Conservation (phyloP, 2,888 invertebrate genomes). For the Ernsta delagoae region DNA sequence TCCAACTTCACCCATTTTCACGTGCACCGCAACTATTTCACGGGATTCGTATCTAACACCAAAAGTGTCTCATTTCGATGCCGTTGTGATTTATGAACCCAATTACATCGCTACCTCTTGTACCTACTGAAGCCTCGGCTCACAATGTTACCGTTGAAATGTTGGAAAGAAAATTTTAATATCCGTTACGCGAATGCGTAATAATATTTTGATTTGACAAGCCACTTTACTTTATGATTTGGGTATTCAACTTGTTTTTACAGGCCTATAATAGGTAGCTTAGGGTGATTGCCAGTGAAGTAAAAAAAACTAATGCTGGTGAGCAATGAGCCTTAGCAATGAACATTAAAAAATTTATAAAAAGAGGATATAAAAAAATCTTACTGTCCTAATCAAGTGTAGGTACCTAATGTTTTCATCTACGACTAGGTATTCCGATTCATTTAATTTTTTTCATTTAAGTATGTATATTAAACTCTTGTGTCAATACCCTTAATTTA, state of each 20-base stretch:
- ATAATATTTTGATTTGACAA: slow-evolving; percentile 14
- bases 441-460: too few species aligned
- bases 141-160: slow-evolving; percentile 26
- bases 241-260: neutral
- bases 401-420: too few species aligned
- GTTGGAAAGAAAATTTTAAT: slow-evolving; percentile 39
- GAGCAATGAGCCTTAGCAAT: too few species aligned
- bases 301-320: too few species aligned
- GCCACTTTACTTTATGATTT: neutral
- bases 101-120: slow-evolving; percentile 58
- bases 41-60: slow-evolving; percentile 13
- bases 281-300: too few species aligned
- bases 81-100: slow-evolving; percentile 72
- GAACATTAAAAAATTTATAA: too few species aligned
- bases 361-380: too few species aligned
- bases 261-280: neutral
- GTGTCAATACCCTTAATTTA: too few species aligned
- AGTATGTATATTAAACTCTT: too few species aligned
- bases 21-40: slow-evolving; percentile 17
- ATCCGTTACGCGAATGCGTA: slow-evolving; percentile 23
- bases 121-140: slow-evolving; percentile 39
- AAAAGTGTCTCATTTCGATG: slow-evolving; percentile 67
- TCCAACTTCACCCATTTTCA: slow-evolving; percentile 9
- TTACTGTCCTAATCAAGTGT: too few species aligned
- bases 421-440: too few species aligned